Base-by-base conservation (phyloP, 2,113 vertebrate genomes). In the Odontesthes bonariensis region DNA sequence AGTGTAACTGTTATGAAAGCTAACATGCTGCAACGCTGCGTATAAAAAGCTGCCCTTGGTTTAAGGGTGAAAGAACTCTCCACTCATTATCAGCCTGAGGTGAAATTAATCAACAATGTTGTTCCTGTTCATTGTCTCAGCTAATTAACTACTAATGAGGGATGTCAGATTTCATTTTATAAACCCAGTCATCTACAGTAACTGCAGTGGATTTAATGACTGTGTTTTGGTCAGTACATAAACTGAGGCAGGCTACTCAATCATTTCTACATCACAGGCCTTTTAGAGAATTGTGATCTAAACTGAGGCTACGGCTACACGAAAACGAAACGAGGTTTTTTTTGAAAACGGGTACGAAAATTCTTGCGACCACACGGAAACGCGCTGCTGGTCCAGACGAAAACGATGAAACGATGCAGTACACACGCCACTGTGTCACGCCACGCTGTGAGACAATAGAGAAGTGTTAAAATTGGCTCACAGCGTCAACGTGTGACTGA, bases 131-230 rank as follows among this genome's bases (percentile, higher is more conserved):
- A 1, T 79, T 83, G 69, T 83, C 75, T 54, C 47, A 71, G 77
- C 47, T 82, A 85, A 86, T 91, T 69, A 76, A 85, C 85, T 68
- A 68, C 73, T 89, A 88, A 92, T 77, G 69, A 77, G 77, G 44
- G 20, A 77, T 71, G 86, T 88, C 80, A 85, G 63, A 80, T 83
- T 77, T 69, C 47, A 81, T 89, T 87, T 82, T 35, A 52, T 12
- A 47, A 67, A 69, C 9, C 23, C 12, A 27, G 54, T 53, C 67
- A 62, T 74, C 57, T 32, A 38, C 38, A 38, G 57, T 31, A 32
- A 63, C 58, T 46, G 63, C n/a, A 55, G 52, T n/a, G 72, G 52
- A 72, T 54, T 70, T 14, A 76, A 75, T 42, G 44, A 22, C 27
- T 33, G 52, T 67, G 47, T 71, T 73, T 74, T 66, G 56, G 35